Evolutionary conservation across 2,888 invertebrate genomes (phyloP).

Genomic region (Ellobium chinense): DNA sequence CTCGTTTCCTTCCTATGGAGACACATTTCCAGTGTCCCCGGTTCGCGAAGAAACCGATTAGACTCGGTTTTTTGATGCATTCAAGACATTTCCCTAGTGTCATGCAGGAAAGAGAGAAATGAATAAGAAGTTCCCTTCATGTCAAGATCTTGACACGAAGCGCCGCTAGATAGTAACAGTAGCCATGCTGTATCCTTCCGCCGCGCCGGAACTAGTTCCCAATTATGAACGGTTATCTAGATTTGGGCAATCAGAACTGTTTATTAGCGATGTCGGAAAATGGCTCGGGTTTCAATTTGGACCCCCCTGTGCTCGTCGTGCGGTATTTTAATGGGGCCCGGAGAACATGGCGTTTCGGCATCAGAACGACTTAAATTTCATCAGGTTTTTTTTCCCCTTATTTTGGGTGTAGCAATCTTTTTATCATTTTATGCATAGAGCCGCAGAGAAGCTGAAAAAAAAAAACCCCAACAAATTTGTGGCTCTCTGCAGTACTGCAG

Average conservation of each 20-base stretch:
- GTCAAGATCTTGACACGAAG: conserved; percentile 29
- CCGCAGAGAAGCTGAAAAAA: too few relatives aligned
- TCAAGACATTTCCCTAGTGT: conserved; percentile 10
- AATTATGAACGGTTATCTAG: conserved; percentile 32
- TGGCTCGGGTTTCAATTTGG: conserved; percentile 25
- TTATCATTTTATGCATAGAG: too few relatives aligned
- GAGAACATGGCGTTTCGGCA: conserved; percentile 19
- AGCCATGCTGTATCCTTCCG: conserved; percentile 39
- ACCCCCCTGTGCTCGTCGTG: neutral
- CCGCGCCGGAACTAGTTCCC: conserved; percentile 30
- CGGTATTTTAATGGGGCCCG: conserved; percentile 30
- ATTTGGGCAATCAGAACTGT: conserved; percentile 31
- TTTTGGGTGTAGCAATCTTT: too few relatives aligned
- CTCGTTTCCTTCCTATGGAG: too few relatives aligned
- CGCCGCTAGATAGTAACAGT: conserved; percentile 39
- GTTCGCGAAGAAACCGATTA: neutral
- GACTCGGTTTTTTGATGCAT: neutral
- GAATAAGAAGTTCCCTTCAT: neutral
- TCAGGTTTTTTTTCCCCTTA: neutral
- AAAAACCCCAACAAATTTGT: too few relatives aligned
- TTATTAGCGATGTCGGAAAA: conserved; percentile 35
- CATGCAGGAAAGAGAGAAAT: neutral
- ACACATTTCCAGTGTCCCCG: neutral
- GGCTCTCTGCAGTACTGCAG: too few relatives aligned
- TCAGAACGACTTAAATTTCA: conserved; percentile 4